Conservation (phyloP, 2,888 invertebrate species). For the Sceliomorpha sp. region DNA sequence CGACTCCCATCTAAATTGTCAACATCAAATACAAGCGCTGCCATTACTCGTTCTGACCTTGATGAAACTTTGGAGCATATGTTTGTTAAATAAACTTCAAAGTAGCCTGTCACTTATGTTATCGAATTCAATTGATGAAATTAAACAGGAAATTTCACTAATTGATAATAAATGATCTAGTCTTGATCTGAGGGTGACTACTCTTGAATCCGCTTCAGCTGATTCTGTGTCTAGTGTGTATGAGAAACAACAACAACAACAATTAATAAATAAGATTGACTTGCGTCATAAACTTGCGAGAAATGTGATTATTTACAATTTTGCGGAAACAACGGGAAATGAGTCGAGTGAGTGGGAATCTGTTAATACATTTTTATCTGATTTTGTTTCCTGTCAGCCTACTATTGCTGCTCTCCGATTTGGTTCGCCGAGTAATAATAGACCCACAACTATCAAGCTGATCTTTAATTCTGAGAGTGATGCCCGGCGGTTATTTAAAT, state of each 20-base stretch:
- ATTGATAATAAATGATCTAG: not conserved
- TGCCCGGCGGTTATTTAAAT: too few relatives aligned
- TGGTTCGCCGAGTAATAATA: too few relatives aligned
- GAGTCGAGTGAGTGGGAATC: not conserved
- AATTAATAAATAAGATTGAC: too few relatives aligned
- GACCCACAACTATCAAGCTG: too few relatives aligned
- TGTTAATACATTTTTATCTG: not conserved
- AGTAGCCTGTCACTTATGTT: not conserved
- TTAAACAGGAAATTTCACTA: conserved; percentile 2
- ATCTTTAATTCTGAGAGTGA: too few relatives aligned
- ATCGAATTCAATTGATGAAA: not conserved
- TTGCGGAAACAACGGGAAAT: not conserved
- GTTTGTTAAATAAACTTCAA: not conserved
- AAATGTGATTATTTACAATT: not conserved
- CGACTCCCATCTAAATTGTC: not conserved
- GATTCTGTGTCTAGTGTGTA: too few relatives aligned
- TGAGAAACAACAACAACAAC: too few relatives aligned
- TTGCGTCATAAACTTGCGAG: not conserved
- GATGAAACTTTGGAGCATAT: not conserved
- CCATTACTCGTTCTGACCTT: not conserved
- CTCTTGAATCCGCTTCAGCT: too few relatives aligned
- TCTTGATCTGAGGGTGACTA: not conserved
- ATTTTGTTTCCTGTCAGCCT: not conserved
- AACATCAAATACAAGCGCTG: not conserved
- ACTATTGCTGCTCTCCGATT: too few relatives aligned